Evolutionary conservation across 2,888 invertebrate genomes (phyloP).

Genomic region (Ornithoptera alexandrae): DNA sequence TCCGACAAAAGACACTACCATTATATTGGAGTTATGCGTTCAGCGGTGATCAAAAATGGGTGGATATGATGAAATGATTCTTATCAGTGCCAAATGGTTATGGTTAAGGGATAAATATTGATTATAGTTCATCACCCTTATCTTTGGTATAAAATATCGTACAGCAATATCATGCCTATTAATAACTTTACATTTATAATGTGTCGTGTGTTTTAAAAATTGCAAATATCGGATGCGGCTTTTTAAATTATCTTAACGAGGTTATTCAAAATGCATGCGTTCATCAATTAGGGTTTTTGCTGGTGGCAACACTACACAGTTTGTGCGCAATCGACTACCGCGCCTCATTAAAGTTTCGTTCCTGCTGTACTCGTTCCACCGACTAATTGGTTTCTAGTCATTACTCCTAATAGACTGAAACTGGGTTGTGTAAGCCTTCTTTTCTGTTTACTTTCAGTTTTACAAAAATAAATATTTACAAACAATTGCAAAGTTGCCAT

Average conservation of each 20-base stretch:
- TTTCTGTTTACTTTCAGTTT: slow-evolving; percentile 15
- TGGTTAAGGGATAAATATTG: too few relatives aligned
- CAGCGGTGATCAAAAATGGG: too few relatives aligned
- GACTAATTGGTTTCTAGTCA: slow-evolving; percentile 27
- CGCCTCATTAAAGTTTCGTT: slow-evolving; percentile 24
- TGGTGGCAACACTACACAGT: slow-evolving; percentile 4
- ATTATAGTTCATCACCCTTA: too few relatives aligned
- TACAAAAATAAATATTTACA: slow-evolving; percentile 7
- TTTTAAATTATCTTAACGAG: neutral
- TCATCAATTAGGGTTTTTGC: slow-evolving; percentile 16
- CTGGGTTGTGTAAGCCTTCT: slow-evolving; percentile 11
- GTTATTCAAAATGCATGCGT: slow-evolving; percentile 5
- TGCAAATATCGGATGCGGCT: neutral
- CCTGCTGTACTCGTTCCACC: slow-evolving; percentile 18
- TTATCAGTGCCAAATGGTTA: too few relatives aligned
- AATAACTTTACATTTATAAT: too few relatives aligned
- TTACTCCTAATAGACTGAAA: slow-evolving; percentile 25
- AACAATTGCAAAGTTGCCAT: neutral
- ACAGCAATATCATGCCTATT: too few relatives aligned
- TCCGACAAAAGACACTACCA: too few relatives aligned
- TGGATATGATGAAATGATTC: too few relatives aligned
- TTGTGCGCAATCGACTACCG: slow-evolving; percentile 6
- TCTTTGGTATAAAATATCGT: too few relatives aligned
- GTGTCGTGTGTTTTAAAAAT: neutral
- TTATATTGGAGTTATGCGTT: too few relatives aligned